Evolutionary conservation across 2,797 vertebrate genomes (phyloP), one percentile per base, ranked within the genome.

Genomic region (Cottoperca gobio): DNA sequence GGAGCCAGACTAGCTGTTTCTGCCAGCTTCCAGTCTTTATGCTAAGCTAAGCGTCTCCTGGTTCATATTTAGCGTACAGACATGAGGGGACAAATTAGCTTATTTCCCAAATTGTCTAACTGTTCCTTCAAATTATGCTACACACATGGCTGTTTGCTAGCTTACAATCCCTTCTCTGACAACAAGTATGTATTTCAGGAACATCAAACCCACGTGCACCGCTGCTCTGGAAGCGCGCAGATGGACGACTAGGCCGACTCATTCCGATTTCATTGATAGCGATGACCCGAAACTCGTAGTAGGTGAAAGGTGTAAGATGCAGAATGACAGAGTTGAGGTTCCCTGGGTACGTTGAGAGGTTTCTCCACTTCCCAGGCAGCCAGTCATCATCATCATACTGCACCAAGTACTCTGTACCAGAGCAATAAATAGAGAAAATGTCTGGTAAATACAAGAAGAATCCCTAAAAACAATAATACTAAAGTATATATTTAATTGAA

Each of bases 351-450:
- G 93, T 92, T 53, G 97, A 97, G 55, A 99, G 95, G 91, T 99
- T 95, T 28, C 94, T 95, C 98, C 98, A 99, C 59, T 93, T 91
- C 23, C 97, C 96, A 0, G 96, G 96, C 28, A 97, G 91, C 91
- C 96, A 95, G 67, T 96, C 96, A 28, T 99, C 96, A 64, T 99
- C 98, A 68, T 99, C 98, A 21, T 96, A 99, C 85, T 99, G 97
- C 17, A 99, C 94, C 0, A 98, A 88, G 67, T 96, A 97, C 76
- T 97, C 98, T 99, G 92, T 52, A 55, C 58, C 8, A 73, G 19
- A 62, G 8, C 16, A 60, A 52, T 42, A 14, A 39, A 79, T 43
- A 2, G 10, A 73, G 21, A 54, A 64, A n/a, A 46, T 24, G 13
- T 13, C 13, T 58, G 8, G 2, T 40, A 8, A 39, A 69, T 28